Evolutionary conservation across 2,888 invertebrate species (phyloP).

Genomic region (Gonocerus acuteangulatus): DNA sequence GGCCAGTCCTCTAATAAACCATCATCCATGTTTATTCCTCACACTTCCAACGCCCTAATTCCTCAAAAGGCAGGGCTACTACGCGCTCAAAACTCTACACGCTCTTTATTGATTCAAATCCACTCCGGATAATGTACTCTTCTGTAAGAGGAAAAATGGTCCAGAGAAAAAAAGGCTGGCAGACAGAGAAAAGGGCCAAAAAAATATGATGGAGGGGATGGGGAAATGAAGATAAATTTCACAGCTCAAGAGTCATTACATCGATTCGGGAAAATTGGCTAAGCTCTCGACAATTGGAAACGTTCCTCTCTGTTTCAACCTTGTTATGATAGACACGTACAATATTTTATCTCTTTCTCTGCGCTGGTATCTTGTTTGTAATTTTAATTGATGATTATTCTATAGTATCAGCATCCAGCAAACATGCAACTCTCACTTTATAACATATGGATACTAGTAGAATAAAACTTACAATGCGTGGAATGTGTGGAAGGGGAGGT

Average conservation of each 20-base stretch:
- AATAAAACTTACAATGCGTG: too few species aligned
- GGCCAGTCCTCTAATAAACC: slow-evolving; percentile 24
- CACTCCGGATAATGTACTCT: slow-evolving; percentile 19
- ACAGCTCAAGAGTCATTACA: slow-evolving; percentile 1
- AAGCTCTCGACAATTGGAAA: neutral
- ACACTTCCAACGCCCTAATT: slow-evolving; percentile 25
- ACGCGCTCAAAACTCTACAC: neutral
- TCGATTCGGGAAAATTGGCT: neutral
- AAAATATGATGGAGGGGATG: neutral
- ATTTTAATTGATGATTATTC: too few species aligned
- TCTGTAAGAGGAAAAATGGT: neutral
- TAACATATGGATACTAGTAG: too few species aligned
- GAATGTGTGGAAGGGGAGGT: too few species aligned
- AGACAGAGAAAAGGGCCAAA: neutral
- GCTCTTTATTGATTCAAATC: slow-evolving; percentile 17
- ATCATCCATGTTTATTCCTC: slow-evolving; percentile 26
- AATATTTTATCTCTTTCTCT: too few species aligned
- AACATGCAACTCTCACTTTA: too few species aligned
- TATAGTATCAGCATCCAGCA: too few species aligned
- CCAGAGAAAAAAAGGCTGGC: neutral
- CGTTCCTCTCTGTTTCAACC: neutral
- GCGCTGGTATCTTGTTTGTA: too few species aligned
- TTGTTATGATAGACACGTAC: too few species aligned
- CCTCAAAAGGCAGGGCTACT: slow-evolving; percentile 11
- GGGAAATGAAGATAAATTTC: neutral